phyloP scores from a whole-genome alignment of 1,140 invertebrate species.

The Fopius arisanus region DNA sequence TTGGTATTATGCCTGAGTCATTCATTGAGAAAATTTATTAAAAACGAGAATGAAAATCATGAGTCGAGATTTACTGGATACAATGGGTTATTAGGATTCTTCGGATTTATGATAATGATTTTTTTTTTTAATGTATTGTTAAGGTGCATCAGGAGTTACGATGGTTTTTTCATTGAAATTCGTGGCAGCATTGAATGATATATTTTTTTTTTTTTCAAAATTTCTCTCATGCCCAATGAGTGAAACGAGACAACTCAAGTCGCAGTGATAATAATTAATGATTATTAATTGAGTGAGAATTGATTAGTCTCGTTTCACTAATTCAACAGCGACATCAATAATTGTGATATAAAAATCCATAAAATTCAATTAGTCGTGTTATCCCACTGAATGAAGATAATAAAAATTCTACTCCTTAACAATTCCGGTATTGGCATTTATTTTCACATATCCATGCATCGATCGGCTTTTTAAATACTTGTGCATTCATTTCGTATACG shows the following conservation, averaged over 20 bases:
- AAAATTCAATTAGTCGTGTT: background rate
- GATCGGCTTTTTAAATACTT: constrained; percentile 12
- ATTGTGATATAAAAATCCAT: background rate
- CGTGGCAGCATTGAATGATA: background rate
- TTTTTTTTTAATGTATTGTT: background rate
- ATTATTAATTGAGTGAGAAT: background rate
- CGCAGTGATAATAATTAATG: too few species aligned
- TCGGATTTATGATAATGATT: background rate
- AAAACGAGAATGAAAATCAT: background rate
- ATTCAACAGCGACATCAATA: too few species aligned
- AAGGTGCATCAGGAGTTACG: too few species aligned
- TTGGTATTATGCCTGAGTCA: constrained; percentile 64
- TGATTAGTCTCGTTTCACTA: background rate
- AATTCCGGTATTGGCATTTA: constrained; percentile 16
- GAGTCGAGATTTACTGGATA: background rate
- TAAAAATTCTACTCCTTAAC: background rate
- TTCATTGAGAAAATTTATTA: constrained; percentile 41
- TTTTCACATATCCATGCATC: constrained; percentile 1
- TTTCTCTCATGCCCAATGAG: background rate
- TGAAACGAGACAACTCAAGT: background rate
- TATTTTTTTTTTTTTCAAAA: background rate
- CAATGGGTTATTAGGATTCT: background rate
- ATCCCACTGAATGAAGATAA: background rate
- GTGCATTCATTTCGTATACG: constrained; percentile 22
- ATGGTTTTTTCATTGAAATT: background rate